Conservation (phyloP, 2,888 invertebrate species). For the Eupithecia vulgata region DNA sequence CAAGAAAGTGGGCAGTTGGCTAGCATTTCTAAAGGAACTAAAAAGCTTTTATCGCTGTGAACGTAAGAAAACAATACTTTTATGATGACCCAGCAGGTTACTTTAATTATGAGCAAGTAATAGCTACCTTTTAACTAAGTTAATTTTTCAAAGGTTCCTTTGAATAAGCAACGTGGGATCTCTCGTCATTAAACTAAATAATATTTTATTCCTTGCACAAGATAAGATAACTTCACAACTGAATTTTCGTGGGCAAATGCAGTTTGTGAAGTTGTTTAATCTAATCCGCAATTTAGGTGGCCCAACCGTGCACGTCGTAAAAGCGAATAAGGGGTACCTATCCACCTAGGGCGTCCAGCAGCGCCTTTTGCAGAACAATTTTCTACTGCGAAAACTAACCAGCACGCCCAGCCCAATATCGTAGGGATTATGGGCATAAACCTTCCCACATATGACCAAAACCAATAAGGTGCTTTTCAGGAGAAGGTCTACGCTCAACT, state of each 20-base stretch:
- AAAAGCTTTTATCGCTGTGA: not conserved
- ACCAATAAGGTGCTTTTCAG: too few species aligned
- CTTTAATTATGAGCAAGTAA: too few species aligned
- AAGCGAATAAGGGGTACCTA: too few species aligned
- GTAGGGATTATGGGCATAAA: not conserved
- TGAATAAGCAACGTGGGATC: not conserved
- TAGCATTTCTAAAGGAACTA: not conserved
- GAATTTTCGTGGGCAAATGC: not conserved
- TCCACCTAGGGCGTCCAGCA: not conserved
- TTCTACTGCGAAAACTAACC: not conserved
- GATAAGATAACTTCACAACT: not conserved
- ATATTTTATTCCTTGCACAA: not conserved
- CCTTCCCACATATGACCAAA: too few species aligned
- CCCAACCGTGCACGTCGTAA: too few species aligned
- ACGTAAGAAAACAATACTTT: not conserved
- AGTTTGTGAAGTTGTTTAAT: too few species aligned
- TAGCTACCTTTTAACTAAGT: too few species aligned
- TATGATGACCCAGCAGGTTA: not conserved
- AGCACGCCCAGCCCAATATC: not conserved
- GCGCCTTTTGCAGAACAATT: not conserved
- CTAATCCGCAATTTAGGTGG: too few species aligned
- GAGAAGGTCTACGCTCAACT: too few species aligned
- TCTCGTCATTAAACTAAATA: not conserved
- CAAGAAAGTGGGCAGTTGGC: constrained; percentile 2
- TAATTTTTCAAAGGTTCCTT: not conserved